Evolutionary conservation across 2,113 vertebrate genomes (phyloP).

Genomic region (Tenebrosternarchus preto): DNA sequence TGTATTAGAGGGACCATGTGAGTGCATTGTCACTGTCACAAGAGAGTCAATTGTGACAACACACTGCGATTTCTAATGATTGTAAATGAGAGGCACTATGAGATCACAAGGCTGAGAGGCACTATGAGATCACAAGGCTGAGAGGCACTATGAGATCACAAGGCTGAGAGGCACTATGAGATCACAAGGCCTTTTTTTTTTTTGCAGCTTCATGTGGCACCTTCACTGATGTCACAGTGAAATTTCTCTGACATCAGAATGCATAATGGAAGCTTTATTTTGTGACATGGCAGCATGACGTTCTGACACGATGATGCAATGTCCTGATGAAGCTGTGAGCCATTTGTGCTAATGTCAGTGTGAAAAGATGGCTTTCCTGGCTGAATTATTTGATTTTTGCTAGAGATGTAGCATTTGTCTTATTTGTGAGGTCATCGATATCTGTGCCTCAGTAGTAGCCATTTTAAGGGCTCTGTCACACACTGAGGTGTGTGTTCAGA

Average conservation of each 20-base stretch:
- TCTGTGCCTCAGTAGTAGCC: constrained; percentile 47
- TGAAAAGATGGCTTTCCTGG: constrained; percentile 32
- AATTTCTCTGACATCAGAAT: constrained; percentile 28
- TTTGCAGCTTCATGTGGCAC: constrained; percentile 23
- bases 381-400: constrained; percentile 10
- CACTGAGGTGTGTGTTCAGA: constrained; percentile 42
- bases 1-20: constrained; percentile 23
- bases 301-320: constrained; percentile 6
- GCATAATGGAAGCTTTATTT: constrained; percentile 12
- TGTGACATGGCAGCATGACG: constrained; percentile 9
- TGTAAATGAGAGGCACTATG: constrained; percentile 29
- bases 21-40: constrained; percentile 7
- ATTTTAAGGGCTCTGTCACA: constrained; percentile 48
- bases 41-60: not conserved
- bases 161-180: constrained; percentile 29
- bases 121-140: constrained; percentile 35
- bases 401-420: constrained; percentile 55
- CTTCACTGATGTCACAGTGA: constrained; percentile 44
- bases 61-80: constrained; percentile 21
- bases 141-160: constrained; percentile 27
- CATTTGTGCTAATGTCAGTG: constrained; percentile 21
- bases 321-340: not conserved
- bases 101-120: constrained; percentile 25
- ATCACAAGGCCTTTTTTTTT: constrained; percentile 24
- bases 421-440: constrained; percentile 39